phyloP scores from a whole-genome alignment of 2,888 invertebrate genomes.

The Diarsia mendica region DNA sequence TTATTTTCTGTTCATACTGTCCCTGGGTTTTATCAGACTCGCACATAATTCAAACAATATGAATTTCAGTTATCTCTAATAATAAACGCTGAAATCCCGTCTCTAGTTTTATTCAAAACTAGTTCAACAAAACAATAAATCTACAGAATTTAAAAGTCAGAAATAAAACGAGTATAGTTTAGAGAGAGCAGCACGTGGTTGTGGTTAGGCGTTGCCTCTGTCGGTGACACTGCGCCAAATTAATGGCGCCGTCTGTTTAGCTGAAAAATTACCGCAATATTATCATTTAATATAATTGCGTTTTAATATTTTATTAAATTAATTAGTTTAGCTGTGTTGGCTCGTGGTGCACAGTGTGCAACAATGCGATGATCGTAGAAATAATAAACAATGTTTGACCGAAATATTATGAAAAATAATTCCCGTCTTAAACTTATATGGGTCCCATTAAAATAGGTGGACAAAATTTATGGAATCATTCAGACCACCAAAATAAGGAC shows the following conservation, averaged over 20 bases:
- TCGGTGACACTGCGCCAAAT: constrained; percentile 56
- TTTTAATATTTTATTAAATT: constrained; percentile 43
- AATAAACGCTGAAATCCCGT: not conserved
- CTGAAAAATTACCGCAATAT: constrained; percentile 58
- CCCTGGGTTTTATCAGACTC: not conserved
- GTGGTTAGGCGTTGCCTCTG: constrained; percentile 61
- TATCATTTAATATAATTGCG: constrained; percentile 30
- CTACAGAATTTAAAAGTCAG: constrained; percentile 26
- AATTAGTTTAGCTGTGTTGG: constrained; percentile 3
- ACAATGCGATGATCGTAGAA: not conserved
- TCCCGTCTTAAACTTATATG: no score
- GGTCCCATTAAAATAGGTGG: no score
- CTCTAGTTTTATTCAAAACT: constrained; percentile 29
- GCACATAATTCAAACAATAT: not conserved
- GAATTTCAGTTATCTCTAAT: not conserved
- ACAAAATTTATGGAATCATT: no score
- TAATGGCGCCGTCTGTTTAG: constrained; percentile 61
- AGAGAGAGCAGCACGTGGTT: constrained; percentile 54
- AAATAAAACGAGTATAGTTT: constrained; percentile 51
- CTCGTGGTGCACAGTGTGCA: not conserved
- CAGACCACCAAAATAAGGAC: no score
- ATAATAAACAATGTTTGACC: not conserved
- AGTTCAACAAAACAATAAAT: constrained; percentile 36
- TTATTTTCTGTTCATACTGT: not conserved
- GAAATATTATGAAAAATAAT: no score